phyloP scores from a whole-genome alignment of 2,113 vertebrate species.

The Percina caprodes region DNA sequence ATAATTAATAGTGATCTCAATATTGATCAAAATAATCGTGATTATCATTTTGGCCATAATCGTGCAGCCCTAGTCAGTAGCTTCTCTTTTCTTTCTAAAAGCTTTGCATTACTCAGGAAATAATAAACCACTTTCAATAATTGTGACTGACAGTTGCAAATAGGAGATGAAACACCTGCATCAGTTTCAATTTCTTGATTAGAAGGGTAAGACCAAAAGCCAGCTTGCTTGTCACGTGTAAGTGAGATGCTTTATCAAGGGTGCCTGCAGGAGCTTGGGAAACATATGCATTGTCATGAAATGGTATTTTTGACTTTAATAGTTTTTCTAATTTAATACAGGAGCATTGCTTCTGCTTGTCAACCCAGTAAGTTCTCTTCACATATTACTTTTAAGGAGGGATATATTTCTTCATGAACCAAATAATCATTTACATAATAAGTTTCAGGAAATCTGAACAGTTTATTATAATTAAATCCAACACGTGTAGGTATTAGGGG shows the following conservation, averaged over 20 bases:
- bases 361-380: neutral
- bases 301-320: neutral
- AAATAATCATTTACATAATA: neutral
- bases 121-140: slow-evolving; percentile 40
- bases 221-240: neutral
- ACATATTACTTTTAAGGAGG: neutral
- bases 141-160: neutral
- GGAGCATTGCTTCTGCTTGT: neutral
- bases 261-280: neutral
- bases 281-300: neutral
- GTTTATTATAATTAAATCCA: neutral
- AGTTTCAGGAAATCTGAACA: neutral
- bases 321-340: neutral
- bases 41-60: too few species aligned
- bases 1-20: too few species aligned
- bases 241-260: neutral
- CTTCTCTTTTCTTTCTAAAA: slow-evolving; percentile 33
- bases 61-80: too few species aligned
- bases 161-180: slow-evolving; percentile 6
- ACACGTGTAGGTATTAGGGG: too few species aligned
- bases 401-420: neutral
- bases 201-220: neutral
- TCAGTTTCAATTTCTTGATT: slow-evolving; percentile 55
- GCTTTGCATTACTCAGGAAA: slow-evolving; percentile 21
- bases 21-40: too few species aligned